phyloP scores from a whole-genome alignment of 2,113 vertebrate species.

The Heterocephalus glaber region DNA sequence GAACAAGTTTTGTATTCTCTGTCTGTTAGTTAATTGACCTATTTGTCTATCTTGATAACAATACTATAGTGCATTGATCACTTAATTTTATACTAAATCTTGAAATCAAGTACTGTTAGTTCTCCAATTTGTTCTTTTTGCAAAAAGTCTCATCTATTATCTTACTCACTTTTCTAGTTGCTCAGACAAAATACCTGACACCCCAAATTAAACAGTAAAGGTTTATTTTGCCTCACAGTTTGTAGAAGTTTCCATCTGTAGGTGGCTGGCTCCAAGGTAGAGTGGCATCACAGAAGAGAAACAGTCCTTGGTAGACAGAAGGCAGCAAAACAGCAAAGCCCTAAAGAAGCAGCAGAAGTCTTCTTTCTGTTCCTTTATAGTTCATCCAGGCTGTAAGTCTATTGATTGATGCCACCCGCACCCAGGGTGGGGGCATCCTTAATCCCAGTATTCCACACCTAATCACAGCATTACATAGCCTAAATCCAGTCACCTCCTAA shows the following conservation, averaged over 20 bases:
- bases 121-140: background rate
- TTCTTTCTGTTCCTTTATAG: background rate
- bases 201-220: background rate
- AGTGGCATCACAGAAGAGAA: background rate
- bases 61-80: background rate
- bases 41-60: background rate
- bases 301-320: background rate
- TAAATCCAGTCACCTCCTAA: background rate
- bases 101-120: background rate
- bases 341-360: background rate
- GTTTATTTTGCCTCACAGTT: background rate
- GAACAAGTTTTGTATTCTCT: too few species aligned
- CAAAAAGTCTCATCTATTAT: background rate
- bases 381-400: background rate
- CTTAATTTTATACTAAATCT: background rate
- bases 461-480: background rate
- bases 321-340: background rate
- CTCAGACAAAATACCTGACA: background rate
- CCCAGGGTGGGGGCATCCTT: background rate
- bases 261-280: background rate
- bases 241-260: background rate
- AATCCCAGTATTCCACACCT: background rate
- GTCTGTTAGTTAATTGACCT: background rate
- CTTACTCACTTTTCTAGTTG: background rate
- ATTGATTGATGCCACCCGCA: background rate